These are phyloP conservation scores for Andrena chrysosceles DNA, from an alignment of 2,888 invertebrate species.

Conservation along the genomic window DNA sequence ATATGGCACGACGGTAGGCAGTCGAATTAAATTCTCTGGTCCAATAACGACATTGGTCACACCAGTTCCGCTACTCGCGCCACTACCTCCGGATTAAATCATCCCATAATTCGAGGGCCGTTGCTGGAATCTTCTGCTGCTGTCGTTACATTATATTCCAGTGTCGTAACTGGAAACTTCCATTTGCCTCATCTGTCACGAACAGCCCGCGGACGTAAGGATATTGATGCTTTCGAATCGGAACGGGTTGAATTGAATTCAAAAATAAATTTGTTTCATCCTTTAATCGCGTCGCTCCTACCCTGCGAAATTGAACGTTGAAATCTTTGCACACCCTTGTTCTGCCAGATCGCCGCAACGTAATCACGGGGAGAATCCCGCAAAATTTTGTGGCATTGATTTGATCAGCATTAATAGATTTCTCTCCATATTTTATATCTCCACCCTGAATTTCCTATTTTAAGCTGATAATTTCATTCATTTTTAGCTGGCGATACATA, in stretches of 20 bases:
- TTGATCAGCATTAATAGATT: too few relatives aligned
- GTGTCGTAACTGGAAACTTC: slow-evolving; percentile 35
- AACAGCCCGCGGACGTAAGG: background rate
- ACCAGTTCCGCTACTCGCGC: slow-evolving; percentile 56
- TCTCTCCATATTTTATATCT: too few relatives aligned
- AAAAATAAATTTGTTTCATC: slow-evolving; percentile 7
- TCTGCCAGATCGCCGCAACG: too few relatives aligned
- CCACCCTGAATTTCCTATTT: too few relatives aligned
- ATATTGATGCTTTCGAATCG: slow-evolving; percentile 19
- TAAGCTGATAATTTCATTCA: too few relatives aligned
- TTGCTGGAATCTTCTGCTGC: slow-evolving; percentile 39
- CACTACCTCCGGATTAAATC: slow-evolving; percentile 68
- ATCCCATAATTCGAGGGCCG: slow-evolving; percentile 58
- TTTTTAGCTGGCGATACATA: background rate
- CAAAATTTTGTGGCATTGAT: too few relatives aligned
- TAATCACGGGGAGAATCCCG: too few relatives aligned
- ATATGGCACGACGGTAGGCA: slow-evolving; percentile 28
- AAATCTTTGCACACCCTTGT: background rate
- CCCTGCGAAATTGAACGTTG: background rate
- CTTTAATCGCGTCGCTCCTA: background rate
- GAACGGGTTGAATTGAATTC: background rate
- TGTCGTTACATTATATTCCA: slow-evolving; percentile 30
- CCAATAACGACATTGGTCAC: slow-evolving; percentile 64
- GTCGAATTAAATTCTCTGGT: slow-evolving; percentile 52
- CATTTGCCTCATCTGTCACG: slow-evolving; percentile 2